Base-by-base conservation (phyloP, 2,113 vertebrate genomes). In the Argyrosomus japonicus region DNA sequence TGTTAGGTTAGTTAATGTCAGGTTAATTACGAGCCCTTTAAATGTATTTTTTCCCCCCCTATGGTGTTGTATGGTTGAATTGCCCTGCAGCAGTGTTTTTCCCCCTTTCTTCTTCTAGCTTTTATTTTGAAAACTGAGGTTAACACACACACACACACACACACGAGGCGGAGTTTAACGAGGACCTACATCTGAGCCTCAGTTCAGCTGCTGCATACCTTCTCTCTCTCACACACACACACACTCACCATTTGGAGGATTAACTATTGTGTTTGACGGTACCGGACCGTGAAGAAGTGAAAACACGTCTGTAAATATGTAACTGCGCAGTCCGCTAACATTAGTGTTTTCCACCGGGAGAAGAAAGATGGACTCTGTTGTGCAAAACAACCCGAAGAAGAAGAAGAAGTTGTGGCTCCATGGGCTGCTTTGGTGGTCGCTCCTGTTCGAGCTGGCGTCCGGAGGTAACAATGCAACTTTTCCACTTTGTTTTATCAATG, bases 401-500 rank as follows among this genome's bases (percentile, higher is more conserved):
- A 91, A 27, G 72, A 69, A 82, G 80, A 89, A 88, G 91, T 91
- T 88, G 83, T 82, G 77, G 78, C 51, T 88, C 65, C 17, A n/a
- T 27, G 79, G 45, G 23, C 82, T 94, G 74, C 86, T 93, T 0
- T 93, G 92, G 89, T 93, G 93, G 83, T 93, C 92, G 88, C 80
- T 94, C 27, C 79, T 90, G 75, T 12, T 90, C 76, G 70, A 81
- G 40, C 72, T 91, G 81, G 84, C 86, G 79, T 85, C 83, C 0
- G 93, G 87, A 92, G 93, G 93, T 94, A 92, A 92, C 8, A 25
- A 56, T n/a, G 43, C 27, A 78, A 81, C 75, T 89, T 84, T 82
- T 9, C 1, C 1, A 40, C 45, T 32, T 17, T 25, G 23, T 17
- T 10, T 47, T 57, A n/a, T 47, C 69, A 74, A 64, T 82, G 18